Base-by-base conservation (phyloP, 1,140 invertebrate species). In the Drosophila busckii region DNA sequence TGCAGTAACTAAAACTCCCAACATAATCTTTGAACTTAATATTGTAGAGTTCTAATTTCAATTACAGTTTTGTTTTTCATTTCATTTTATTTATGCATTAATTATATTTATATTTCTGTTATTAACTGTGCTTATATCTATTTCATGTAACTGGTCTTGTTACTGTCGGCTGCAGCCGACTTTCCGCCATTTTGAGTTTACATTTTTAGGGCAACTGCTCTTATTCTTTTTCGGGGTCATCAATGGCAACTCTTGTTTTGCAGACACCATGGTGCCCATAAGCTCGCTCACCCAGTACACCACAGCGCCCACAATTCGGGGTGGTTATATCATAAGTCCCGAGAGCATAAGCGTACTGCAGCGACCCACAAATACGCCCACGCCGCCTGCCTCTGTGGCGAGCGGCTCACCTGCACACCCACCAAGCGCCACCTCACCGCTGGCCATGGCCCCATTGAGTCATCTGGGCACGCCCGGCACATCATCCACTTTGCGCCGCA, bases 261-360 rank as follows among this genome's bases (percentile, higher is more conserved):
- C 44, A 86, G 84, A 65, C 31, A 67, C 84, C 3, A 68, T 83
- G 53, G 52, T 86, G 25, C 85, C 85, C 4, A 68, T 85, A 3
- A 40, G 67, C 2, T 83, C 80, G 9, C 38, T 86, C 32, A 59
- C 71, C 3, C 84, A 86, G 17, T 87, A 86, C 35, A 85, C 82
- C 2, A 85, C 69, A 7, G 82, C 76, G 7, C 76, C 85, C 23
- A 76, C 84, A 19, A 67, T 85, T 25, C 70, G 70, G 6, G 60
- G 71, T 3, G 67, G 69, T 7, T 87, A 87, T 19, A 59, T 86
- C 17, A 69, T 87, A 17, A 86, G 70, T 19, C 28, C 76, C 6
- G 70, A 84, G 8, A 50, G 58, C 12, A 60, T 71, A 16, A 49
- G 70, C 3, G 48, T 67, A 9, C 42, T 86, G 3, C 83, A 82